Evolutionary conservation across 2,888 invertebrate genomes (phyloP).

Genomic region (Ellobium chinense): DNA sequence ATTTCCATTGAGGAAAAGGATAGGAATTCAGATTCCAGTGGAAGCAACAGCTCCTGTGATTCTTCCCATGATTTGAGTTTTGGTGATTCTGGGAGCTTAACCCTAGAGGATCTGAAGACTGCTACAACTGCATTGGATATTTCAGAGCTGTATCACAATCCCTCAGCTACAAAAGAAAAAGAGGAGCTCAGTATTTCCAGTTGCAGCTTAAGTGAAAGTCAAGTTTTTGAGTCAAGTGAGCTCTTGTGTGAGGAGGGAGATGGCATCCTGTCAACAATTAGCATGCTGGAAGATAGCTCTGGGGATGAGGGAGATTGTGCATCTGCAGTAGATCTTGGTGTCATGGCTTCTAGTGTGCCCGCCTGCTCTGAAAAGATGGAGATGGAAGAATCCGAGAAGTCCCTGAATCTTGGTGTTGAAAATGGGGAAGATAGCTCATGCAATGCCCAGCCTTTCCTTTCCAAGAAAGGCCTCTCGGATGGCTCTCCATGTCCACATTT

Average conservation of each 20-base stretch:
- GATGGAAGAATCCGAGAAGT: slow-evolving; percentile 7
- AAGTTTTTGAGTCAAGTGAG: background rate
- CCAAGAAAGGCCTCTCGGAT: background rate
- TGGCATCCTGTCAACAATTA: background rate
- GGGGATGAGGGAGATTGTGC: background rate
- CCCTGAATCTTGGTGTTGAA: background rate
- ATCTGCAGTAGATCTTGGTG: background rate
- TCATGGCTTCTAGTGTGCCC: background rate
- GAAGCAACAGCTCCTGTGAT: background rate
- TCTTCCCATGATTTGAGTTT: background rate
- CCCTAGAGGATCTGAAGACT: slow-evolving; percentile 4
- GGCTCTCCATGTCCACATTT: background rate
- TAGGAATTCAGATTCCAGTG: background rate
- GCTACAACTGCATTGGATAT: background rate
- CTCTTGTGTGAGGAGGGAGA: background rate
- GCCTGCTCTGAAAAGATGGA: slow-evolving; percentile 2
- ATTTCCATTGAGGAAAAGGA: slow-evolving; percentile 10
- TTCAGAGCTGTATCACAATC: background rate
- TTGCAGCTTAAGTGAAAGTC: background rate
- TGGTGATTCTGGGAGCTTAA: background rate
- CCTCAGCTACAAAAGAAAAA: background rate
- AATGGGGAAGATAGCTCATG: background rate
- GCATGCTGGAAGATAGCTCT: slow-evolving; percentile 3
- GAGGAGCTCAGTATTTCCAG: background rate
- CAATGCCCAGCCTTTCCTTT: background rate